Evolutionary conservation across 2,888 invertebrate species (phyloP).

Genomic region (Phlogophora meticulosa): DNA sequence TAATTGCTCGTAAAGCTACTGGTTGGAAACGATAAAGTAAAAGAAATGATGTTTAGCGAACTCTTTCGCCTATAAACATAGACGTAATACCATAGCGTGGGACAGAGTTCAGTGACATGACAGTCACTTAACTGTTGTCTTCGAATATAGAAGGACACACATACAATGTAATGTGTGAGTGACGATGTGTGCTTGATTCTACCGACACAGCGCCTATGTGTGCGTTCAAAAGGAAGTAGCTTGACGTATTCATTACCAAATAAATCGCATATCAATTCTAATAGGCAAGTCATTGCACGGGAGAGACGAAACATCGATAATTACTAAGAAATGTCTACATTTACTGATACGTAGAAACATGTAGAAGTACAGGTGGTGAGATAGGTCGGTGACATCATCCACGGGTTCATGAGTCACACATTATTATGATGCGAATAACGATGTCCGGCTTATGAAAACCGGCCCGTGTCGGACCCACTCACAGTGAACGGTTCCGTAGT

Average conservation of each 20-base stretch:
- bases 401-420: constrained; percentile 26
- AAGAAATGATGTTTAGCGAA: constrained; percentile 48
- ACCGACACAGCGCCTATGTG: constrained; percentile 10
- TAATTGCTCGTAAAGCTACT: constrained; percentile 68
- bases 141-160: background rate
- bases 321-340: background rate
- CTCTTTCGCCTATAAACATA: constrained; percentile 43
- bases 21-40: constrained; percentile 56
- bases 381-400: constrained; percentile 43
- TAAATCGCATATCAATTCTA: constrained; percentile 11
- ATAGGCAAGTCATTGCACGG: background rate
- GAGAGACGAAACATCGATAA: background rate
- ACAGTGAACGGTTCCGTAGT: too few relatives aligned
- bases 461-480: too few relatives aligned
- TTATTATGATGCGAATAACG: constrained; percentile 1
- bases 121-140: constrained; percentile 36
- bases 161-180: constrained; percentile 1
- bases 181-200: constrained; percentile 2
- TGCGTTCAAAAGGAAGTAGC: constrained; percentile 5
- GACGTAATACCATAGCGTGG: constrained; percentile 34
- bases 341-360: background rate
- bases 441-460: constrained; percentile 21
- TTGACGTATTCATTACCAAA: constrained; percentile 13
- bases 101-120: constrained; percentile 57
- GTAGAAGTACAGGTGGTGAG: constrained; percentile 22